Base-by-base conservation (phyloP, 2,797 vertebrate species). In the Siniperca undulata region DNA sequence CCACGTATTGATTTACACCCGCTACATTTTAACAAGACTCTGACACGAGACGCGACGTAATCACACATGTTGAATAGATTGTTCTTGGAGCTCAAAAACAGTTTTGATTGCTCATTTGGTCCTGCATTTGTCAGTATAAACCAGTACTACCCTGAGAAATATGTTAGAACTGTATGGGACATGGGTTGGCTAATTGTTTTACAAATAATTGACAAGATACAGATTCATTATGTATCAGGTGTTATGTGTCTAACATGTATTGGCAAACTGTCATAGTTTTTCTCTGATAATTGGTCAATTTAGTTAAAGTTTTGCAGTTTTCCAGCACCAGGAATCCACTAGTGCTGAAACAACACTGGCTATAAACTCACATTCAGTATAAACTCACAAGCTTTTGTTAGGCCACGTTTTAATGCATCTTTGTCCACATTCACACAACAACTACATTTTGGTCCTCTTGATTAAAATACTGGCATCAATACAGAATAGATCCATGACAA, bases 1-100 rank as follows among this genome's bases (percentile, higher is more conserved):
- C 92, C 86, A 84, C 56, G 48, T 94, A 95, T 95, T 90, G 93
- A 95, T 95, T 93, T 89, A 76, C 84, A 88, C 82, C 71, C 27
- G 76, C 89, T 92, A 86, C 89, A 85, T 92, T 93, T 93, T 80
- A 92, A 91, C 92, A 84, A 89, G 86, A 66, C 68, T 67, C 75
- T 77, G 87, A 88, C 89, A 88, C 20, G 14, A 80, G 80, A 78
- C 74, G 83, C 61, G 61, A 56, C 69, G 30, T 82, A 84, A 74
- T 84, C 13, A 20, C 86, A 83, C 64, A 50, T 83, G 75, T 83
- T 88, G 74, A 90, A 86, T 72, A 46, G 77, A 84, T 89, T 90
- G 75, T 88, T 92, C 67, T 86, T 84, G 48, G 62, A 72, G 70
- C 74, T 87, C 70, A 89, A 87, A 90, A 90, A 89, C 89, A 30